Evolutionary conservation across 2,797 vertebrate genomes (phyloP), one percentile per base, ranked within the genome.

Genomic region (Centroberyx gerrardi): DNA sequence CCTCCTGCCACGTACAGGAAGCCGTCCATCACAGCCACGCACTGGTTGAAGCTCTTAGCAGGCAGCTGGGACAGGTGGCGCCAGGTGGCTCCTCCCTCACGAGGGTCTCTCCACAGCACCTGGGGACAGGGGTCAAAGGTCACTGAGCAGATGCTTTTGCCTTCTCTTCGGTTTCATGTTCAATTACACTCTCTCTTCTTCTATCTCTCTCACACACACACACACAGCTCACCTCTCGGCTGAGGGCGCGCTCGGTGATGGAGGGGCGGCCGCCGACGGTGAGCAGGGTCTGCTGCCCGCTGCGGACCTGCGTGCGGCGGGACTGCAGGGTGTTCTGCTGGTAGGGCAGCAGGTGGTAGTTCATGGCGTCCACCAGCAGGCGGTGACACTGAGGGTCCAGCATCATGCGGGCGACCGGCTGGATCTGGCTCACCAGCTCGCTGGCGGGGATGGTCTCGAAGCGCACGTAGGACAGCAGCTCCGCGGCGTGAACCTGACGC

Each of bases 41-140:
- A 96, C 85, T 97, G 96, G 92, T 97, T 97, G 83, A 97, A 97
- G 82, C 96, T 96, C 88, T 96, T 96, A 0, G 96, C 94, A 0
- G 96, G 96, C 68, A 97, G 95, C 90, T 97, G 96, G 0, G 91
- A 92, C 38, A 96, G 93, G 90, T 96, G 96, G 60, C 95, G 94
- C 96, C 96, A 97, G 69, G 90, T 73, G 31, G 95, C 94, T n/a
- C 87, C 88, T 18, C 94, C 94, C 0, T 96, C 95, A 33, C 95
- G 93, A 3, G 94, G 93, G 86, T 96, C 95, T 78, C 95, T 90
- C 95, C 95, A 96, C 56, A 95, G 62, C 42, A 96, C 95, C 95
- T 96, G 80, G 1, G 40, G 15, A 5, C n/a, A 0, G 7, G 48
- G 68, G 74, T 76, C 73, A 88, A 76, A 87, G 81, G 80, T 84